These are phyloP conservation scores for Drosophila bipectinata DNA, from an alignment of 1,140 invertebrate species.

Conservation along the genomic window DNA sequence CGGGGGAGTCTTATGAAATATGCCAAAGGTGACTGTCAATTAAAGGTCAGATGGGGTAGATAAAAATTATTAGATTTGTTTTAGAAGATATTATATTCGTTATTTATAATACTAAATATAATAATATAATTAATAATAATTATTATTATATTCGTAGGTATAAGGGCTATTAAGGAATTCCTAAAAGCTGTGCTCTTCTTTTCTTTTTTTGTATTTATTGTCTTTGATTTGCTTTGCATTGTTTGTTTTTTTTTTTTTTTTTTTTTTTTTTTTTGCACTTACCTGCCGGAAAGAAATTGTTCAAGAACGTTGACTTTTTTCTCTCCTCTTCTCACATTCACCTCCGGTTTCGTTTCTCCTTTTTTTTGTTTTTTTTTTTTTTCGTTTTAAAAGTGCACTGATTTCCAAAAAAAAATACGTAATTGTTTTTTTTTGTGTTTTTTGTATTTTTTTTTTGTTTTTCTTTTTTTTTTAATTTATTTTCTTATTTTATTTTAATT, in stretches of 20 bases:
- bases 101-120: too few species aligned
- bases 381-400: slow-evolving; percentile 23
- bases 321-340: slow-evolving; percentile 40
- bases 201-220: slow-evolving; percentile 25
- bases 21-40: slow-evolving; percentile 76
- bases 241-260: slow-evolving; percentile 14
- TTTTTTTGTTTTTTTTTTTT: slow-evolving; percentile 40
- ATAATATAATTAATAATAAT: too few species aligned
- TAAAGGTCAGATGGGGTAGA: slow-evolving; percentile 16
- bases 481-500: slow-evolving; percentile 7
- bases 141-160: too few species aligned
- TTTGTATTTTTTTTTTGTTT: slow-evolving; percentile 23
- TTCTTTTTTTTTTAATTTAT: slow-evolving; percentile 29
- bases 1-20: slow-evolving; percentile 49
- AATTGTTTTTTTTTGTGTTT: slow-evolving; percentile 16
- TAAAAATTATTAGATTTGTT: too few species aligned
- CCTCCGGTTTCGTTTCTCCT: slow-evolving; percentile 17
- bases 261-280: slow-evolving; percentile 57
- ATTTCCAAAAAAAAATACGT: not conserved
- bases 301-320: slow-evolving; percentile 84
- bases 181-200: not conserved
- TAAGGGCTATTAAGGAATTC: too few species aligned
- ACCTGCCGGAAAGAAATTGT: slow-evolving; percentile 84
- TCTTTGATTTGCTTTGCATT: slow-evolving; percentile 6
- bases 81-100: too few species aligned